A percentile compares a stretch with the other conserved stretches of the same genome.
Conservation (phyloP, 2,113 vertebrate species). For the Sterna hirundo region DNA sequence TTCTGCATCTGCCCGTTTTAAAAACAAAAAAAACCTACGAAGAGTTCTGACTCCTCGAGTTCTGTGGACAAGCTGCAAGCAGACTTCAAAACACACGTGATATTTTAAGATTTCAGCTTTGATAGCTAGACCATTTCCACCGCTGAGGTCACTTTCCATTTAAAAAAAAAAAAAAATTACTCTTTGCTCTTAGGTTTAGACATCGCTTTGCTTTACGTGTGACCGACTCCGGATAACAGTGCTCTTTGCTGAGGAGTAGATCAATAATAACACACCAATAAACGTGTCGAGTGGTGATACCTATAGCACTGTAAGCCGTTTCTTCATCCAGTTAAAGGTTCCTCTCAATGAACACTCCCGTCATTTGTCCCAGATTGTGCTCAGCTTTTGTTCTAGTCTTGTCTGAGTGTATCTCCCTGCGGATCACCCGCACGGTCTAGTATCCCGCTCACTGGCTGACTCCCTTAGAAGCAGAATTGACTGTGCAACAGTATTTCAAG, state of each 20-base stretch:
- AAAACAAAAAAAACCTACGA: neutral
- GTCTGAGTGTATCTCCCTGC: slow-evolving; percentile 25
- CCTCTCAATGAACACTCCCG: slow-evolving; percentile 10
- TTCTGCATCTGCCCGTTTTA: neutral
- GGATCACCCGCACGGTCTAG: neutral
- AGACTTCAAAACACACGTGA: slow-evolving; percentile 49
- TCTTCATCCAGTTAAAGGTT: slow-evolving; percentile 3
- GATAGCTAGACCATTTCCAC: slow-evolving; percentile 22
- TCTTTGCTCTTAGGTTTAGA: slow-evolving; percentile 48
- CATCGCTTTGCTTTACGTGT: slow-evolving; percentile 32
- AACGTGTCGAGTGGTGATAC: neutral
- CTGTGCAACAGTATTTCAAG: slow-evolving; percentile 15
- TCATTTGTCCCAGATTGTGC: slow-evolving; percentile 25
- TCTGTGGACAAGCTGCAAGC: slow-evolving; percentile 58
- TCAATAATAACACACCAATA: slow-evolving; percentile 15
- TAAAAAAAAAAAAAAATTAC: neutral
- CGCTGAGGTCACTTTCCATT: slow-evolving; percentile 36
- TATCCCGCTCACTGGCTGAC: slow-evolving; percentile 2
- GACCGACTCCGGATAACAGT: slow-evolving; percentile 8
- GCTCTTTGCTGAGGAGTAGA: slow-evolving; percentile 32
- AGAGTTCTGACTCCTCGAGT: slow-evolving; percentile 15
- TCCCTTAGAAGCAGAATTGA: slow-evolving; percentile 16
- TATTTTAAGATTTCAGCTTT: slow-evolving; percentile 45
- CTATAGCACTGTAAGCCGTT: slow-evolving; percentile 37
- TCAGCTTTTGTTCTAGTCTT: slow-evolving; percentile 30